Percentiles rank a stretch among this genome's conserved stretches.
Evolutionary conservation across 1,140 invertebrate genomes (phyloP).

Genomic region (Spodoptera frugiperda): DNA sequence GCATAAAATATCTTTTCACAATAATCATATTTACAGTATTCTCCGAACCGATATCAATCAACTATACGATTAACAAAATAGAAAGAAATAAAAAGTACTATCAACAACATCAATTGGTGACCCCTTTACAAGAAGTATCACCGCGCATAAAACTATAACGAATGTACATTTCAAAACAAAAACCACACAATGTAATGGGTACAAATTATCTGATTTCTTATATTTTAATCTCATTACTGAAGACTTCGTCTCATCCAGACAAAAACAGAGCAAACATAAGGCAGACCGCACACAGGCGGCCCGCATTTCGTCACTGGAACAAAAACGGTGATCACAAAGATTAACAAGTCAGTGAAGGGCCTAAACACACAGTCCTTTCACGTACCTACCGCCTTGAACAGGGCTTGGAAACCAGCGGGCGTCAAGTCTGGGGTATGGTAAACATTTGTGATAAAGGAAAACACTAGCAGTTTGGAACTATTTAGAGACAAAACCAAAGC

Average conservation of each 20-base stretch:
- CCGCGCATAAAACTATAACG: background rate
- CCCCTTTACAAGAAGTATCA: background rate
- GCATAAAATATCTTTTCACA: too few relatives aligned
- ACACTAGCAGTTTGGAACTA: background rate
- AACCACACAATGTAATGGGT: background rate
- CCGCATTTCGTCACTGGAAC: constrained; percentile 45
- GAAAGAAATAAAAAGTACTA: too few relatives aligned
- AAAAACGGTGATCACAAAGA: constrained; percentile 47
- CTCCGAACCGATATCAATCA: too few relatives aligned
- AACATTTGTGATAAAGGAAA: background rate
- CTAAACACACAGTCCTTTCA: constrained; percentile 46
- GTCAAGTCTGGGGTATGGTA: background rate
- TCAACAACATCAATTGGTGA: too few relatives aligned
- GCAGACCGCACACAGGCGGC: constrained; percentile 23
- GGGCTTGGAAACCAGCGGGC: constrained; percentile 16
- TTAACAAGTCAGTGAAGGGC: constrained; percentile 43
- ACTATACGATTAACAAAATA: too few relatives aligned
- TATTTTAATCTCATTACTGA: constrained; percentile 26
- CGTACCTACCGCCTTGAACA: constrained; percentile 9
- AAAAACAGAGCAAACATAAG: constrained; percentile 40
- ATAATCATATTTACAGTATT: too few relatives aligned
- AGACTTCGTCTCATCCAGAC: constrained; percentile 2
- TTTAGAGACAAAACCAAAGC: too few relatives aligned
- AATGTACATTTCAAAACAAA: background rate
- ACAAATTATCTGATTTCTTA: constrained; percentile 7